Evolutionary conservation across 2,797 vertebrate genomes (phyloP), one percentile per base, ranked within the genome.

Genomic region (Cryptoblepharus egeriae): DNA sequence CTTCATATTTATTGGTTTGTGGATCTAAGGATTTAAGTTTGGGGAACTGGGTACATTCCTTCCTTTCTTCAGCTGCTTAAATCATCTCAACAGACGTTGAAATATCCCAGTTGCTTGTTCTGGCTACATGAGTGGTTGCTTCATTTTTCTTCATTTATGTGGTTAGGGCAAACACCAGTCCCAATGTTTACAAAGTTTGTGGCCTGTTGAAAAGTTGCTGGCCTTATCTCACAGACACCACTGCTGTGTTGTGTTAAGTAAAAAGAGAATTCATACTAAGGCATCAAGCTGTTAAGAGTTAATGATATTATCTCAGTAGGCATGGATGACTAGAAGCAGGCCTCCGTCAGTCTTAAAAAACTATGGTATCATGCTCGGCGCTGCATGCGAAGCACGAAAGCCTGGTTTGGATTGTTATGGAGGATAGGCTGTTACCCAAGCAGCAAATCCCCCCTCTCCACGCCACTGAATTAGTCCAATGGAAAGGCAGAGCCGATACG

Each of bases 1-100:
- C 52, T 84, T 61, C 0, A 86, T 89, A 83, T 86, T 82, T 89
- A 82, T 83, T 91, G 70, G 60, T 81, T 88, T 88, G 75, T 79
- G 52, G 79, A 61, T 76, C 52, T 79, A 37, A 69, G 78, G 80
- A 75, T 37, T 20, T 85, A 8, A 30, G 69, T 52, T 73, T 52
- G 30, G 3, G 60, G 35, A 4, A 28, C 18, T 76, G 69, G 71
- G 58, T 30, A 52, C 0, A 1, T 87, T 88, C 80, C 60, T 88
- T 90, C 81, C 83, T 91, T 88, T 75, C 82, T 88, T 86, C 80
- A 74, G 35, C 78, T 81, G 77, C 45, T 78, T 81, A 80, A 85
- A 73, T 90, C 68, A 69, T 85, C 87, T 88, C 84, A 35, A 68
- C 16, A 71, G 87, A 80, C 68, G 45, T 71, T 83, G 88, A 85